Percentiles rank a stretch among this genome's conserved stretches.
These are phyloP conservation scores for Setipinna tenuifilis DNA, from an alignment of 2,797 vertebrate species.

Conservation along the genomic window DNA sequence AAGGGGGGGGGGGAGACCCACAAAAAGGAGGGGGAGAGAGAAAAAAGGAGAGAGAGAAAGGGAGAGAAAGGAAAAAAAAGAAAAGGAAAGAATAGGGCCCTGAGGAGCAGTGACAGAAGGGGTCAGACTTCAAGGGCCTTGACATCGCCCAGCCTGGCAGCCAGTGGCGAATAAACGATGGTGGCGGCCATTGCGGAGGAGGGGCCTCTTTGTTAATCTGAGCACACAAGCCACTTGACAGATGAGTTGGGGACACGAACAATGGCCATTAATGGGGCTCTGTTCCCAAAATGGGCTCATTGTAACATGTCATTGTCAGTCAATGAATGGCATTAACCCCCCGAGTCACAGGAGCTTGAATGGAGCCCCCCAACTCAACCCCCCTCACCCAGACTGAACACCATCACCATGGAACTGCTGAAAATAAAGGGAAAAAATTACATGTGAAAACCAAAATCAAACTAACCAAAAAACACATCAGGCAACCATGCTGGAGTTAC, in stretches of 20 bases:
- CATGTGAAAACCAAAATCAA: slow-evolving; percentile 37
- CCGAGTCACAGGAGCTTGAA: slow-evolving; percentile 45
- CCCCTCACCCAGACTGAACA: neutral
- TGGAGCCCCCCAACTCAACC: slow-evolving; percentile 47
- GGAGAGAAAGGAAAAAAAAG: slow-evolving; percentile 8
- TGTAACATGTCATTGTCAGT: slow-evolving; percentile 50
- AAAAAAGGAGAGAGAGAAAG: neutral
- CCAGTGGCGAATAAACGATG: slow-evolving; percentile 58
- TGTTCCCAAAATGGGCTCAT: slow-evolving; percentile 53
- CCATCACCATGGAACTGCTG: neutral
- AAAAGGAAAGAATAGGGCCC: slow-evolving; percentile 21
- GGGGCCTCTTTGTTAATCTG: slow-evolving; percentile 55
- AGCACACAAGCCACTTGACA: slow-evolving; percentile 56
- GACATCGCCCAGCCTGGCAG: slow-evolving; percentile 52
- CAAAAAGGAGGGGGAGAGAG: neutral
- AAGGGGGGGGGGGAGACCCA: slow-evolving; percentile 20
- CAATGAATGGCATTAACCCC: slow-evolving; percentile 54
- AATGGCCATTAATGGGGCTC: slow-evolving; percentile 54
- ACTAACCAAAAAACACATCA: neutral
- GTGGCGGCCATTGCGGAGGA: slow-evolving; percentile 56
- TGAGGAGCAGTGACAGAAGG: slow-evolving; percentile 58
- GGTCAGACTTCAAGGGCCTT: slow-evolving; percentile 59
- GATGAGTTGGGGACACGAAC: slow-evolving; percentile 52
- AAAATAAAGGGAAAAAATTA: slow-evolving; percentile 49
- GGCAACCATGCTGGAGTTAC: neutral